Percentiles rank a stretch among this genome's conserved stretches.
Evolutionary conservation across 2,113 vertebrate genomes (phyloP).

Genomic region (Dicerorhinus sumatrensis): DNA sequence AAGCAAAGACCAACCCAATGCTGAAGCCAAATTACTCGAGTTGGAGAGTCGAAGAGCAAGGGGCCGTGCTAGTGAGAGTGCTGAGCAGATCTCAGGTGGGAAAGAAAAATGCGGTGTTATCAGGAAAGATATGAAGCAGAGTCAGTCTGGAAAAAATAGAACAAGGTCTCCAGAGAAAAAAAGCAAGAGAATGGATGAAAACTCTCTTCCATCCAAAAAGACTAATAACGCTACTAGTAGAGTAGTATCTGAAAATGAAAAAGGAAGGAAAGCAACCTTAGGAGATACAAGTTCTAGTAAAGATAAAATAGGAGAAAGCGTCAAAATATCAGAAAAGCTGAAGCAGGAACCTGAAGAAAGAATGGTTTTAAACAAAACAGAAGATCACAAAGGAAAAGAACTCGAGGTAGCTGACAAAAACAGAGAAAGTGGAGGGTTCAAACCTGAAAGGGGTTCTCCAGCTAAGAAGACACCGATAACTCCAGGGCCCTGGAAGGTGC

Average conservation of each 20-base stretch:
- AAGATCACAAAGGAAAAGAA: slow-evolving; percentile 53
- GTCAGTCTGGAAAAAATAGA: slow-evolving; percentile 44
- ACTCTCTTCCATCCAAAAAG: slow-evolving; percentile 51
- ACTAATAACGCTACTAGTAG: slow-evolving; percentile 21
- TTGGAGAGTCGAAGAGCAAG: not conserved
- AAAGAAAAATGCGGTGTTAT: slow-evolving; percentile 65
- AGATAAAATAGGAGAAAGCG: slow-evolving; percentile 82
- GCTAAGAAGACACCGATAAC: slow-evolving; percentile 91
- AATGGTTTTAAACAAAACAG: not conserved
- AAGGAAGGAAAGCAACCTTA: slow-evolving; percentile 6
- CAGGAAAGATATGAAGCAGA: slow-evolving; percentile 70
- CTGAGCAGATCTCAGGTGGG: slow-evolving; percentile 81
- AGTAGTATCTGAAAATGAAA: slow-evolving; percentile 43
- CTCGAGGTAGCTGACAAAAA: slow-evolving; percentile 69
- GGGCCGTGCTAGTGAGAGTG: not conserved
- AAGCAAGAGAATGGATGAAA: slow-evolving; percentile 14
- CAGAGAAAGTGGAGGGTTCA: slow-evolving; percentile 81
- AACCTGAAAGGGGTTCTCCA: slow-evolving; percentile 82
- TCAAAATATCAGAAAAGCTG: slow-evolving; percentile 76
- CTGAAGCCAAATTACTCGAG: slow-evolving; percentile 30
- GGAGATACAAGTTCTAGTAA: slow-evolving; percentile 73
- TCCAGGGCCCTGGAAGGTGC: slow-evolving; percentile 97
- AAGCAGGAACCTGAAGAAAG: slow-evolving; percentile 70
- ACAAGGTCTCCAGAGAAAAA: slow-evolving; percentile 71
- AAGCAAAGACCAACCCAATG: not conserved